Evolutionary conservation across 2,797 vertebrate genomes (phyloP).

Genomic region (Acanthiza pusilla): DNA sequence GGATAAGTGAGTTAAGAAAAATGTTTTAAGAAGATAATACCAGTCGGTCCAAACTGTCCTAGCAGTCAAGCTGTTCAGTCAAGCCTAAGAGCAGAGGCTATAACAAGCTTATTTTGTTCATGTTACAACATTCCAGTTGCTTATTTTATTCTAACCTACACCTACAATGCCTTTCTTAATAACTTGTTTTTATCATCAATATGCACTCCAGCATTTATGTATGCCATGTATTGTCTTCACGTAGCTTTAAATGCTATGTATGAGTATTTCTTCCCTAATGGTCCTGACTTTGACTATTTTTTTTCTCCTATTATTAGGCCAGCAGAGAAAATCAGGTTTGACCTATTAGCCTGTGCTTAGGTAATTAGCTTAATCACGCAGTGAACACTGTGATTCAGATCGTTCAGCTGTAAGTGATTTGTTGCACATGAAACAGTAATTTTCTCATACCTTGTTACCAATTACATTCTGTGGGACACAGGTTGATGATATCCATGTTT

Average conservation of each 20-base stretch:
- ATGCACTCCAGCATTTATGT: not conserved
- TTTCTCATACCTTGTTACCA: not conserved
- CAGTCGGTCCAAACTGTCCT: not conserved
- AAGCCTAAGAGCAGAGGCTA: not conserved
- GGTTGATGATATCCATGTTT: not conserved
- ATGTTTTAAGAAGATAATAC: not conserved
- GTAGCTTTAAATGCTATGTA: not conserved
- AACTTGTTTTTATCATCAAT: not conserved
- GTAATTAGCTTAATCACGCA: not conserved
- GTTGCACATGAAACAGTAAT: not conserved
- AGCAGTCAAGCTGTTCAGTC: not conserved
- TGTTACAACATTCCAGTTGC: not conserved
- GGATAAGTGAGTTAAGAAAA: not conserved
- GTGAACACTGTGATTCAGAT: not conserved
- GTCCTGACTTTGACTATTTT: not conserved
- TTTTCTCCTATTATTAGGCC: not conserved
- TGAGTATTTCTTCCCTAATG: not conserved
- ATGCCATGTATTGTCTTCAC: not conserved
- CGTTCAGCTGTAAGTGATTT: not conserved
- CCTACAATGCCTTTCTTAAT: not conserved
- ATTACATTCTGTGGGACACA: not conserved
- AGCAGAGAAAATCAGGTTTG: not conserved
- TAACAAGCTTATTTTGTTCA: not conserved
- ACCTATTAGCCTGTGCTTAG: not conserved
- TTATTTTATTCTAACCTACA: not conserved